Evolutionary conservation across 2,113 vertebrate genomes (phyloP), one percentile per base, ranked within the genome.

Genomic region (Machaerirhynchus nigripectus): DNA sequence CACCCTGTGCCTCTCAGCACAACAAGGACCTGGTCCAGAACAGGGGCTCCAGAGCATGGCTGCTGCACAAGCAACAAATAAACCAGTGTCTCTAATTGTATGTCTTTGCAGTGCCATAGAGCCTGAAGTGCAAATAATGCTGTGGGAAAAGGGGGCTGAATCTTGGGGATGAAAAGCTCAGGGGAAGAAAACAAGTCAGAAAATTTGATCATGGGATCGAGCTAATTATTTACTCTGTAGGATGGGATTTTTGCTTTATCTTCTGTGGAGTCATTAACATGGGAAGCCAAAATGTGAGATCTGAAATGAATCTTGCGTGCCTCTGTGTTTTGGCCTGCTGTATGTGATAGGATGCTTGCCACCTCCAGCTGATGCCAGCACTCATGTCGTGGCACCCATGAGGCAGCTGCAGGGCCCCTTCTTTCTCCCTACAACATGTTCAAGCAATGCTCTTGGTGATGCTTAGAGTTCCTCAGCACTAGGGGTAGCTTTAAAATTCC

Each of bases 161-260:
- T 68, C 21, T 69, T 27, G 19, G 35, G 61, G 61, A 40, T 76
- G 65, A 46, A 59, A 90, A 56, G 37, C 78, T 82, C 49, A 44
- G 33, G 70, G 60, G 69, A 89, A 67, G 64, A 81, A 89, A 94
- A 57, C 0, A 17, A 90, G 63, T 59, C 49, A 56, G 71, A 83
- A 96, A 80, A 90, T 65, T n/a, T 56, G 80, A 77, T 76, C 0
- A 28, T 2, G 4, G 40, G 49, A 60, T 83, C 65, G 56, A 80
- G 16, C 31, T 76, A 52, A 88, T 93, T 42, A 74, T 92, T 95
- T 90, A 30, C 35, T 95, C 52, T 24, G 24, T 63, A 78, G 87
- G 65, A 68, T 68, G 56, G 31, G 31, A 28, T 60, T 87, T 53
- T 40, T 67, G 15, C 56, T 55, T 57, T 85, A 24, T 91, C 56